A percentile compares a stretch with the other conserved stretches of the same genome.
Conservation (phyloP, 2,888 invertebrate species). For the Plebejus melissa region DNA sequence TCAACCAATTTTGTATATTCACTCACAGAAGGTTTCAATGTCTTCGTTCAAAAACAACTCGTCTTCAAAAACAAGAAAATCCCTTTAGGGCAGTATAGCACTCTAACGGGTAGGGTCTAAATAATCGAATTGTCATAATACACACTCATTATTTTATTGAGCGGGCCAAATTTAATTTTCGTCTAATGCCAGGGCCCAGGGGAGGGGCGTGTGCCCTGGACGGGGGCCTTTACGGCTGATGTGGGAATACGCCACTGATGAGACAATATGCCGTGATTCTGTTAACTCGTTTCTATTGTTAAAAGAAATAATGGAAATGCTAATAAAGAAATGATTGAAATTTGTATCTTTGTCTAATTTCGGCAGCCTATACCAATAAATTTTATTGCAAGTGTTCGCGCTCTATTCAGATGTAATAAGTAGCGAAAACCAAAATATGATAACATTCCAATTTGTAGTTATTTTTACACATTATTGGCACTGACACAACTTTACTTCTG, state of each 20-base stretch:
- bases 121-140: conserved; percentile 64
- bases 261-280: conserved; percentile 54
- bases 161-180: conserved; percentile 61
- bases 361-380: too few species aligned
- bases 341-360: not conserved
- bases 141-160: conserved; percentile 65
- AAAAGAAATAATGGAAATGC: not conserved
- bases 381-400: too few species aligned
- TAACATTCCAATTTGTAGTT: too few species aligned
- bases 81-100: conserved; percentile 30
- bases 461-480: too few species aligned
- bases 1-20: too few species aligned
- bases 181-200: conserved; percentile 53
- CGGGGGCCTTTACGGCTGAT: conserved; percentile 49
- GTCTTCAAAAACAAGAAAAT: conserved; percentile 29
- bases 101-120: conserved; percentile 44
- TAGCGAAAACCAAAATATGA: too few species aligned
- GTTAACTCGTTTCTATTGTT: conserved; percentile 29
- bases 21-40: not conserved
- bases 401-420: too few species aligned
- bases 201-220: conserved; percentile 44
- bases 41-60: conserved; percentile 28
- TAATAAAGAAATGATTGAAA: not conserved
- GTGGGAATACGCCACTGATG: conserved; percentile 46
- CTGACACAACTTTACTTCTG: too few species aligned